Evolutionary conservation across 2,113 vertebrate species (phyloP).

Genomic region (Micronisus gabar): DNA sequence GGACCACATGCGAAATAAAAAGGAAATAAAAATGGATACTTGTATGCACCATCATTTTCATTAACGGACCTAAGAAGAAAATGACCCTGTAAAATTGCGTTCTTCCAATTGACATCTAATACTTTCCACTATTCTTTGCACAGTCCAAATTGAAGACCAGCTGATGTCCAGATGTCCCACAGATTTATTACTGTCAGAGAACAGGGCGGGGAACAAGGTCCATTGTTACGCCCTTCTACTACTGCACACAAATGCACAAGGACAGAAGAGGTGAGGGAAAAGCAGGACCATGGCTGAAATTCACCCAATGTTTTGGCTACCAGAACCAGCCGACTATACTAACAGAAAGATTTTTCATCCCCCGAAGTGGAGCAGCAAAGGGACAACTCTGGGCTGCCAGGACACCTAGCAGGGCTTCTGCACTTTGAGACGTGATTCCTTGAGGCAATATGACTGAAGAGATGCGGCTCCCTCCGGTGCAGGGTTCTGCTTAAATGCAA

Average conservation of each 20-base stretch:
- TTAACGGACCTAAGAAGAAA: not conserved
- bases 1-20: not conserved
- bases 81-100: not conserved
- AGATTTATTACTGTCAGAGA: not conserved
- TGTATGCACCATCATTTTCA: not conserved
- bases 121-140: not conserved
- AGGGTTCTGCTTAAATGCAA: slow-evolving; percentile 42
- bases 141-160: not conserved
- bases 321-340: not conserved
- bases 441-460: slow-evolving; percentile 38
- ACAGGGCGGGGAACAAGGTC: not conserved
- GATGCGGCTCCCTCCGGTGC: not conserved
- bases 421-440: slow-evolving; percentile 26
- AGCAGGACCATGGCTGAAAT: not conserved
- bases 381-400: not conserved
- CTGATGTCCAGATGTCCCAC: not conserved
- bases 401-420: not conserved
- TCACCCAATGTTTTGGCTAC: not conserved
- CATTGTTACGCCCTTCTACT: not conserved
- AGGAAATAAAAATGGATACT: not conserved
- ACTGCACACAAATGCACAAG: not conserved
- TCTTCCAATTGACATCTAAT: not conserved
- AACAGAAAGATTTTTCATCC: slow-evolving; percentile 8
- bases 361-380: slow-evolving; percentile 24
- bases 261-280: not conserved